Conservation (phyloP, 2,888 invertebrate genomes). For the Eristalinus aeneus region DNA sequence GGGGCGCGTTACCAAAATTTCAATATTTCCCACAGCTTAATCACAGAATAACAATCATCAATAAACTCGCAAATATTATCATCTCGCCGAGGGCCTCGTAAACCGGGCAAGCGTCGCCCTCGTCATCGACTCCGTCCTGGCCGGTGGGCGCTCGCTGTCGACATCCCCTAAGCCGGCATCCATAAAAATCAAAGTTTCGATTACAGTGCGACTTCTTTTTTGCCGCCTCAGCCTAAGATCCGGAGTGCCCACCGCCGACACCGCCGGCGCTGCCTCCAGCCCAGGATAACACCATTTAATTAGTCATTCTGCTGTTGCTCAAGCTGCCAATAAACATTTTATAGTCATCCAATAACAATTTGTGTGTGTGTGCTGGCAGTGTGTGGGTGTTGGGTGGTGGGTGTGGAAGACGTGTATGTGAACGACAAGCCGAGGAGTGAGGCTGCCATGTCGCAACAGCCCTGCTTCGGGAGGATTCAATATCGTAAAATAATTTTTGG, state of each 20-base stretch:
- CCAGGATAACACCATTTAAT: constrained; percentile 69
- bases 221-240: not conserved
- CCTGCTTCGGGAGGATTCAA: constrained; percentile 36
- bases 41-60: constrained; percentile 57
- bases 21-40: constrained; percentile 59
- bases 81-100: constrained; percentile 43
- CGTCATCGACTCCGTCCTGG: constrained; percentile 14
- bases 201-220: constrained; percentile 44
- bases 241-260: not conserved
- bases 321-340: constrained; percentile 69
- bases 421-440: not conserved
- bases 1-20: constrained; percentile 35
- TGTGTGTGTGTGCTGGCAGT: constrained; percentile 39
- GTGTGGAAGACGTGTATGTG: constrained; percentile 15
- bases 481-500: constrained; percentile 69
- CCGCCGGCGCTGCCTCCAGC: not conserved
- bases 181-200: constrained; percentile 67
- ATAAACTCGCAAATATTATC: constrained; percentile 58
- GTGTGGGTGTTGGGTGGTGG: not conserved
- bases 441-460: not conserved
- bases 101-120: constrained; percentile 18
- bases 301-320: constrained; percentile 71
- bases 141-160: not conserved
- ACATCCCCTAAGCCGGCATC: constrained; percentile 7
- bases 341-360: constrained; percentile 71